Evolutionary conservation across 2,888 invertebrate species (phyloP).

Genomic region (Drosophila mulleri): DNA sequence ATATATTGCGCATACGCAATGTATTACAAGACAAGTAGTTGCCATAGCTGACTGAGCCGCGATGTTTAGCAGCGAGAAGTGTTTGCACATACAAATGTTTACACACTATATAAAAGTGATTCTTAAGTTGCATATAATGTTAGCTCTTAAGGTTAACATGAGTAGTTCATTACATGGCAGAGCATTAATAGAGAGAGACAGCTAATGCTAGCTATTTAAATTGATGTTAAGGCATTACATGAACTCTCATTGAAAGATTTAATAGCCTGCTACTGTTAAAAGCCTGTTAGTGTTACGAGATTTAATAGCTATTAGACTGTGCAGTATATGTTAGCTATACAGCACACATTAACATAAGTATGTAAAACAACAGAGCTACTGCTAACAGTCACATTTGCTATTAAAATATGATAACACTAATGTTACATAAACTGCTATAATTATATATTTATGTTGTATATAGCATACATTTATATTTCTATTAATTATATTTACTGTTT

Average conservation of each 20-base stretch:
- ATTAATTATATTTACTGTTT: background rate
- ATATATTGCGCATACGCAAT: constrained; percentile 54
- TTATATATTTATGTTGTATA: background rate
- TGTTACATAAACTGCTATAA: background rate
- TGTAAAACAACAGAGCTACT: background rate
- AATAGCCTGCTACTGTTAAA: too few relatives aligned
- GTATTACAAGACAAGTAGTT: constrained; percentile 17
- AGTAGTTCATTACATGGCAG: background rate
- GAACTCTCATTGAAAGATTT: too few relatives aligned
- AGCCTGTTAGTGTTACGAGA: background rate
- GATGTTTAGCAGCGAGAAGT: constrained; percentile 6
- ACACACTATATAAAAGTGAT: constrained; percentile 8
- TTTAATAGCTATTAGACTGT: background rate
- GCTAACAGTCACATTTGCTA: background rate
- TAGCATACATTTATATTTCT: too few relatives aligned
- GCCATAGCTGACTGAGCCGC: constrained; percentile 11
- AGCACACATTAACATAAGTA: background rate
- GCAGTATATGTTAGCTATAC: background rate
- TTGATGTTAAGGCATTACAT: background rate
- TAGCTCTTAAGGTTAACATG: background rate
- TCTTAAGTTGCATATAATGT: background rate
- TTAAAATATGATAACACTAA: background rate
- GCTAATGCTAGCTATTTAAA: background rate
- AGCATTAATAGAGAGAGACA: background rate
- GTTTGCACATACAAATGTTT: background rate